Evolutionary conservation across 2,113 vertebrate genomes (phyloP), one percentile per base, ranked within the genome.

Genomic region (Pygoscelis antarcticus): DNA sequence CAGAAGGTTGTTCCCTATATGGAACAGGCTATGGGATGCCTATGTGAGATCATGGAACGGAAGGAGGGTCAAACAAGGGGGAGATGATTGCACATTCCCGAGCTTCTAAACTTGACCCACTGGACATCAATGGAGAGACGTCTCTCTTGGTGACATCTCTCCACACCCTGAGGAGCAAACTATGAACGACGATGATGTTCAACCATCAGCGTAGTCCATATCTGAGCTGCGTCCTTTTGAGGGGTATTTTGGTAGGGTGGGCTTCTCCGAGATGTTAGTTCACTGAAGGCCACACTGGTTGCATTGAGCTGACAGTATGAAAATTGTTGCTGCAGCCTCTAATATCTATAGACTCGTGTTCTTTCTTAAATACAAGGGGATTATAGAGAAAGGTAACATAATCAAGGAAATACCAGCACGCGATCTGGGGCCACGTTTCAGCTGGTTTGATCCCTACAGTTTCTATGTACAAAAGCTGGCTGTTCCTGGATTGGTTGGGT

Each of bases 321-420:
- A 83, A 83, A 32, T 32, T 19, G 17, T 40, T 61, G 11, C 54
- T 90, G 65, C 36, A 68, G 40, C 19, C 74, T 90, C 29, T 68
- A 26, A 13, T 20, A n/a, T 29, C 22, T 47, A 9, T 2, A 77
- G 44, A 30, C 14, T 9, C 0, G 0, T 36, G 26, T 19, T 60
- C 19, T 68, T 82, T n/a, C 57, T 60, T 60, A 83, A 80, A 49
- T 42, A 38, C 19, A 21, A 30, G 15, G 13, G 8, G 14, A 52
- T 49, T 68, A 16, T 13, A 44, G 34, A 52, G n/a, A 65, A 88
- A 79, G 23, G 6, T 77, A 40, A 52, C 11, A 25, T 36, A 47
- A 14, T 36, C 7, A 69, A 46, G 26, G 21, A 52, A 34, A 36
- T 27, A 44, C 2, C 82, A 70, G 62, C n/a, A 38, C 5, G 2